Evolutionary conservation across 2,888 invertebrate species (phyloP), one percentile per base, ranked within the genome.

Genomic region (Keiferia lycopersicella): DNA sequence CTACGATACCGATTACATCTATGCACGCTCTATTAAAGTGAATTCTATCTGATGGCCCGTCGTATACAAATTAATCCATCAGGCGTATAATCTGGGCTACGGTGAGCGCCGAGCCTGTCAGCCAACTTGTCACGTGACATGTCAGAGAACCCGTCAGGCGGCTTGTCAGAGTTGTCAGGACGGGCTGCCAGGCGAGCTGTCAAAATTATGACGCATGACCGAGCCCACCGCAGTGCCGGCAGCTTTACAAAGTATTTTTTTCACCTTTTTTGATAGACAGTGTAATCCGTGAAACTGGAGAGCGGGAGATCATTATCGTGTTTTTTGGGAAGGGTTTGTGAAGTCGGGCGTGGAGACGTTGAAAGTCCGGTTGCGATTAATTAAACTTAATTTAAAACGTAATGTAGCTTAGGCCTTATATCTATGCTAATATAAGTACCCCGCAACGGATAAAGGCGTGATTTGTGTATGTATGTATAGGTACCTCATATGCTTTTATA

Each of bases 151-250:
- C 70, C 75, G 83, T 82, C 83, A 76, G 69, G 75, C 79, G 74
- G 73, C 78, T 76, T 84, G 88, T 87, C 89, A 84, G 51, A 22
- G 20, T 22, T 45, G 45, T 45, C 45, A 45, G 45, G 73, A 76
- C 80, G 67, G 67, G 71, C 81, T 86, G 87, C 85, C 88, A 84
- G 71, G 75, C 79, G 79, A 74, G 74, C 86, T 88, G 87, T 88
- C 90, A 89, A 78, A 87, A 86, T 86, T 83, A 83, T 88, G 84
- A 89, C 84, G 88, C 90, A 84, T 87, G 88, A 81, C 77, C 83
- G 87, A 82, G 81, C 87, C 85, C 82, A 78, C 86, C 83, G 78
- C 79, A 74, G 74, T 70, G 80, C 68, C 77, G 78, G 75, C 76
- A 73, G 77, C 77, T 79, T 77, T 78, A 78, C 77, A 78, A 70